Percentiles rank a stretch among this genome's conserved stretches.
These are phyloP conservation scores for Parauchenoglanis punctatus DNA, from an alignment of 2,797 vertebrate genomes.

Conservation along the genomic window DNA sequence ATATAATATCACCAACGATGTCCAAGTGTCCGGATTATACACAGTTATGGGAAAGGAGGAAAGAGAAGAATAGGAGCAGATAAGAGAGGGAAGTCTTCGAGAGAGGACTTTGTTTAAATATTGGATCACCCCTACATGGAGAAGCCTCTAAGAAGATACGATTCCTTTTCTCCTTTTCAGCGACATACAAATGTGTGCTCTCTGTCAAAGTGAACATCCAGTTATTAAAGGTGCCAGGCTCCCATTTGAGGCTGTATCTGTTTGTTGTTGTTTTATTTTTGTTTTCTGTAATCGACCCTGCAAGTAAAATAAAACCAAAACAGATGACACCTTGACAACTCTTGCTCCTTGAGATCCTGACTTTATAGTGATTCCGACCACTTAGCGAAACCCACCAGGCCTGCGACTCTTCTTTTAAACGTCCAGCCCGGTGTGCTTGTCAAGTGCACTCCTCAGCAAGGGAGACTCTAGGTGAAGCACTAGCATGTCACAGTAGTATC, in stretches of 20 bases:
- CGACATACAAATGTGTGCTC: constrained; percentile 11
- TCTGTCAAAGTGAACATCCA: constrained; percentile 15
- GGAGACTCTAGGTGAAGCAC: constrained; percentile 56
- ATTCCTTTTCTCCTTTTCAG: not conserved
- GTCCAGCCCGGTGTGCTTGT: constrained; percentile 35
- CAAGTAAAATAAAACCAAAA: constrained; percentile 29
- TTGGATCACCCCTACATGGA: constrained; percentile 50
- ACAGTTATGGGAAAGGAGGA: constrained; percentile 32
- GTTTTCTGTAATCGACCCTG: constrained; percentile 24
- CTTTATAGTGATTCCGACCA: constrained; percentile 13
- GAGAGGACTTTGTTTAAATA: constrained; percentile 43
- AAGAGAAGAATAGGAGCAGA: constrained; percentile 55
- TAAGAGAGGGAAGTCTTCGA: constrained; percentile 72
- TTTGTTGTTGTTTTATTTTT: constrained; percentile 46
- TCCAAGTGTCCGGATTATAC: constrained; percentile 7
- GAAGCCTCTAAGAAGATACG: constrained; percentile 17
- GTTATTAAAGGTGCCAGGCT: constrained; percentile 24
- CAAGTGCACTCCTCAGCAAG: constrained; percentile 51
- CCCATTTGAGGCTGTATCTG: constrained; percentile 38
- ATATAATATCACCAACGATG: constrained; percentile 28
- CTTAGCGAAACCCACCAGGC: constrained; percentile 8
- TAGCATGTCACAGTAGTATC: constrained; percentile 64
- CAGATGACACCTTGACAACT: constrained; percentile 25
- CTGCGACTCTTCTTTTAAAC: constrained; percentile 3
- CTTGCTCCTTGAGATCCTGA: not conserved